Base-by-base conservation (phyloP, 2,797 vertebrate genomes). In the Helostoma temminkii region DNA sequence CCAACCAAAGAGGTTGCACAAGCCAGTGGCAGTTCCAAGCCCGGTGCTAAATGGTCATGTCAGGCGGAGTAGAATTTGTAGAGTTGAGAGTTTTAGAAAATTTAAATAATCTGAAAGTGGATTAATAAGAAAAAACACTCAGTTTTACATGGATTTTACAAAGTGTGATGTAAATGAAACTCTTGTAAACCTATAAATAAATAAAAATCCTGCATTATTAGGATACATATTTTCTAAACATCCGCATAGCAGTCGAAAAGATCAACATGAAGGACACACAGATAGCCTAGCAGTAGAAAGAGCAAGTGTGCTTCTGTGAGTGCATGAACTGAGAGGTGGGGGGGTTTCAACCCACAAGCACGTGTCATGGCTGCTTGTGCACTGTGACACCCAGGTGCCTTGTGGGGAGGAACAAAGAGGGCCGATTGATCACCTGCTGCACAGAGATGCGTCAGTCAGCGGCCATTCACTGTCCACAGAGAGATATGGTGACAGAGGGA, bases 341-440 rank as follows among this genome's bases (percentile, higher is more conserved):
- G n/a, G 6, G 25, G 34, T 52, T 49, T 49, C 49, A 56, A 25
- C 57, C 66, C 76, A 54, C 48, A 22, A 42, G 78, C 88, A 88
- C 63, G 78, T 91, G 89, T 78, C 68, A 4, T 14, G 66, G 66
- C 57, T 24, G 4, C 82, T 83, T 78, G 82, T 79, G 81, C 15
- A 8, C 78, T 81, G 77, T 64, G 74, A 70, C 74, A 58, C 67
- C 78, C 61, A 3, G 19, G 67, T 48, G 73, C 61, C 45, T 58
- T 80, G 83, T 74, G 78, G 39, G 64, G 43, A 65, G 66, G 41
- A 73, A 72, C 73, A 76, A 74, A 76, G 32, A 47, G 36, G 57
- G 14, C 57, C 55, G 59, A 86, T 79, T 78, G 82, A 88, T 88
- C 72, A 78, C 74, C 76, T 84, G 83, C 78, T 75, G 78, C 72